Evolutionary conservation across 2,113 vertebrate species (phyloP).

Genomic region (Osmerus mordax): DNA sequence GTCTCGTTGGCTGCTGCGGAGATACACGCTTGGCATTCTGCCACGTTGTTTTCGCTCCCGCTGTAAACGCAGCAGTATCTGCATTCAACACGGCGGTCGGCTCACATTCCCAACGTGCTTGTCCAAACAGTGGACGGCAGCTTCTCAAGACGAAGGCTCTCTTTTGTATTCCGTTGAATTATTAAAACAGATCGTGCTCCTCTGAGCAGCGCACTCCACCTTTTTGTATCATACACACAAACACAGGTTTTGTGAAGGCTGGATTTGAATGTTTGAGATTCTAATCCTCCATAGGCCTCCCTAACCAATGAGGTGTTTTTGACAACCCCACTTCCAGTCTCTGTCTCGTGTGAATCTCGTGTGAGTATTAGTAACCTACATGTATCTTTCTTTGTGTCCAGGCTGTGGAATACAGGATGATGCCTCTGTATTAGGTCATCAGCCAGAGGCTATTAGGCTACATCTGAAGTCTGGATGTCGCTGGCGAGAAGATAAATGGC

Average conservation of each 20-base stretch:
- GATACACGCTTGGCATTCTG: neutral
- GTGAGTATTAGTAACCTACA: no score
- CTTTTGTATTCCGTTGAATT: neutral
- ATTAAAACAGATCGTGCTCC: neutral
- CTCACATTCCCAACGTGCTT: neutral
- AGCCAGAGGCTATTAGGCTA: neutral
- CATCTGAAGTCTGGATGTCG: neutral
- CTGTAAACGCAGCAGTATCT: neutral
- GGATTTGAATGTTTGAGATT: no score
- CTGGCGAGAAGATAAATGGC: neutral
- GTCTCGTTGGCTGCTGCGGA: slow-evolving; percentile 4
- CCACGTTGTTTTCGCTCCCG: neutral
- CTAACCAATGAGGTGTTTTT: no score
- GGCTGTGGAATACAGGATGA: neutral
- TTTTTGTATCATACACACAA: no score
- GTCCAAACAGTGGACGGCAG: neutral
- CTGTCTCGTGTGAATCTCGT: no score
- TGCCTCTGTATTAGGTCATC: neutral
- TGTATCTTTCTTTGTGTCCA: neutral
- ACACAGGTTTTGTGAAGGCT: no score
- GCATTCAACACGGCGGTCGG: neutral
- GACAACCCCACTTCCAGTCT: no score
- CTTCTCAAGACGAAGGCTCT: neutral
- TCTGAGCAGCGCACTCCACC: neutral
- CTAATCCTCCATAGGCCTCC: no score